Evolutionary conservation across 2,113 vertebrate species (phyloP).

Genomic region (Spermophilus dauricus): DNA sequence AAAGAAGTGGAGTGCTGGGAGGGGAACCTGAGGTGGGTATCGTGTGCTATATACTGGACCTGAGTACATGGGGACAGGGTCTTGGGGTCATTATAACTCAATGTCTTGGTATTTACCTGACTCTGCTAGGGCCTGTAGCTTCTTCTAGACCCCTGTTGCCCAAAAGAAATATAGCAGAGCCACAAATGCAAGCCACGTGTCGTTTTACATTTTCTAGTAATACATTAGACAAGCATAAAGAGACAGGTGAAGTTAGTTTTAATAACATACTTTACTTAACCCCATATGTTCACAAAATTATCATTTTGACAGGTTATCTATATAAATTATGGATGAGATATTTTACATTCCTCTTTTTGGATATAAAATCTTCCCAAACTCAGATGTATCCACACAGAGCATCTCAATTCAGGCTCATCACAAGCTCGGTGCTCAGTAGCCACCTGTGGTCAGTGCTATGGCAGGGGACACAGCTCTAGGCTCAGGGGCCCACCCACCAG

Average conservation of each 20-base stretch:
- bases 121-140: background rate
- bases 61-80: background rate
- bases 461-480: background rate
- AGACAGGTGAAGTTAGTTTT: background rate
- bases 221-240: background rate
- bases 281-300: background rate
- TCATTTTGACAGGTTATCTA: background rate
- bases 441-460: background rate
- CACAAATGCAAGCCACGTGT: background rate
- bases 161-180: background rate
- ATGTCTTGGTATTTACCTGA: background rate
- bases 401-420: background rate
- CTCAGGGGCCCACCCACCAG: background rate
- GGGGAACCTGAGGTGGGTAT: background rate
- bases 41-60: background rate
- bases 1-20: background rate
- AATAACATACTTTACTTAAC: background rate
- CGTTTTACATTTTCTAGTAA: background rate
- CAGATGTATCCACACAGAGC: background rate
- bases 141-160: background rate
- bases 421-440: background rate
- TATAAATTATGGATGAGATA: background rate
- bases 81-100: background rate
- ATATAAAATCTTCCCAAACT: background rate
- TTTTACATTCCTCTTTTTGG: background rate